These are phyloP conservation scores for Epinephelus coioides DNA, from an alignment of 2,797 vertebrate species.

Conservation along the genomic window DNA sequence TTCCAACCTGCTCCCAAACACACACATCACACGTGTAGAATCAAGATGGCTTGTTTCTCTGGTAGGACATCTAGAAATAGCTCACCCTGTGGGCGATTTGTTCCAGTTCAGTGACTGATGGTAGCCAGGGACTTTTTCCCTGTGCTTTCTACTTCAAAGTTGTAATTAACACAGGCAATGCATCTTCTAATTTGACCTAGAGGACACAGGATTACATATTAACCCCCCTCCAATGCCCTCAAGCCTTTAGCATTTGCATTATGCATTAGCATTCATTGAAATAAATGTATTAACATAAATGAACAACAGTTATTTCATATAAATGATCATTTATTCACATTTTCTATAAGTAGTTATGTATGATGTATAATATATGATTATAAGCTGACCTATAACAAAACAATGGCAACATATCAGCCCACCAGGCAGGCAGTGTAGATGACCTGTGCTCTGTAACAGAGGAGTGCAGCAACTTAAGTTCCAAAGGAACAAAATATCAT, in stretches of 20 bases:
- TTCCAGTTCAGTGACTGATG: slow-evolving; percentile 56
- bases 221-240: neutral
- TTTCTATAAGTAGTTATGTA: neutral
- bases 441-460: neutral
- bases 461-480: neutral
- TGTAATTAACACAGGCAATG: slow-evolving; percentile 38
- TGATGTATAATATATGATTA: too few relatives aligned
- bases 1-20: slow-evolving; percentile 3
- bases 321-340: neutral
- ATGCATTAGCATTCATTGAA: neutral
- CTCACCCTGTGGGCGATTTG: slow-evolving; percentile 58
- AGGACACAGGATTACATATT: slow-evolving; percentile 22
- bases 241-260: neutral
- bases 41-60: slow-evolving; percentile 27
- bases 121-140: slow-evolving; percentile 33
- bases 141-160: slow-evolving; percentile 48
- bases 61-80: slow-evolving; percentile 53
- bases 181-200: slow-evolving; percentile 38
- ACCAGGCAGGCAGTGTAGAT: neutral
- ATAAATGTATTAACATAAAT: neutral
- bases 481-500: neutral
- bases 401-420: neutral
- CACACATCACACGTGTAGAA: slow-evolving; percentile 17
- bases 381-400: neutral
- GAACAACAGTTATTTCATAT: neutral